These are phyloP conservation scores for Coecobrya sp. DNA, from an alignment of 2,888 invertebrate genomes.

Conservation along the genomic window DNA sequence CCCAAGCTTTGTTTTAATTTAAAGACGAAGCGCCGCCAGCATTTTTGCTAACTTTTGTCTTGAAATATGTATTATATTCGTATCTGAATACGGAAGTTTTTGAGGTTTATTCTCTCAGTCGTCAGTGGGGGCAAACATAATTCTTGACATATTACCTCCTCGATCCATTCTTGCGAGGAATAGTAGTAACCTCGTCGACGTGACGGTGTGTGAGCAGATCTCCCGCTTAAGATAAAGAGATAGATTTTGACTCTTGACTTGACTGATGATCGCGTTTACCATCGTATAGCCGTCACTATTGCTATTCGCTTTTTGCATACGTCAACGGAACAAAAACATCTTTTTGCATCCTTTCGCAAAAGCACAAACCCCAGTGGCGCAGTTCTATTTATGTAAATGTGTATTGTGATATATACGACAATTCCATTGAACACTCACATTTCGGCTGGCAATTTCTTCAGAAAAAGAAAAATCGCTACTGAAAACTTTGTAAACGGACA, in stretches of 20 bases:
- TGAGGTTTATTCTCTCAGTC: not conserved
- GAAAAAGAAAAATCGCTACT: not conserved
- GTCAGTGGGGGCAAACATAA: not conserved
- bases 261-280: conserved; percentile 3
- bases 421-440: not conserved
- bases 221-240: too few species aligned
- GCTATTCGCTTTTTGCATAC: not conserved
- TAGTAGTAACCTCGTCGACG: not conserved
- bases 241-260: conserved; percentile 9
- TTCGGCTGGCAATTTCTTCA: not conserved
- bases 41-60: not conserved
- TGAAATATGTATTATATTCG: not conserved
- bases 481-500: not conserved
- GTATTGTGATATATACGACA: not conserved
- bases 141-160: not conserved
- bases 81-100: not conserved
- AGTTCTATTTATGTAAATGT: not conserved
- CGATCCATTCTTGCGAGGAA: too few species aligned
- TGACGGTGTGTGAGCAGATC: not conserved
- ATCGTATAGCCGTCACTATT: not conserved
- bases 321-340: not conserved
- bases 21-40: conserved; percentile 3
- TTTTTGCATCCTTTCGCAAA: not conserved
- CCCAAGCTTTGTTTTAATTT: not conserved
- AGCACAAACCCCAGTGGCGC: not conserved